Conservation (phyloP, 1,140 invertebrate genomes). For the Drosophila gunungcola region DNA sequence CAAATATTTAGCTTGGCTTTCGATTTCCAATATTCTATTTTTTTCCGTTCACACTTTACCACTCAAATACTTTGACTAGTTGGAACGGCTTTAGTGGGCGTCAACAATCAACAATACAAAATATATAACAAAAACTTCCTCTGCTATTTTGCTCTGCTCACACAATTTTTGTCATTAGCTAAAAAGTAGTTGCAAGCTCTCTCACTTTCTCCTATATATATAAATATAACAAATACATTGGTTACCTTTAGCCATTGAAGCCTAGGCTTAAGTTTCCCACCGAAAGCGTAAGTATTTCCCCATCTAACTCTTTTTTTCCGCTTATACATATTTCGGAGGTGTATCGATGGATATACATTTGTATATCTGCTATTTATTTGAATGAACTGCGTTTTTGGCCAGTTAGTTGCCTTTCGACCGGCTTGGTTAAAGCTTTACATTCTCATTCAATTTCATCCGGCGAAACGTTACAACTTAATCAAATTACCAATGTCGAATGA, state of each 20-base stretch:
- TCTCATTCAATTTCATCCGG: neutral
- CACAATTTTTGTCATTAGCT: slow-evolving; percentile 42
- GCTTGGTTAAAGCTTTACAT: slow-evolving; percentile 2
- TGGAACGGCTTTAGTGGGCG: slow-evolving; percentile 9
- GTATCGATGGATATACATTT: neutral
- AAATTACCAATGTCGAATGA: slow-evolving; percentile 9
- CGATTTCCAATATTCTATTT: slow-evolving; percentile 29
- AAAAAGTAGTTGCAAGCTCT: slow-evolving; percentile 42
- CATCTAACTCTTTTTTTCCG: neutral
- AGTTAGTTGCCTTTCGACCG: slow-evolving; percentile 32
- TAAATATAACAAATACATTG: neutral
- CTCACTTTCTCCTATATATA: slow-evolving; percentile 18
- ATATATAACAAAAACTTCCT: slow-evolving; percentile 6
- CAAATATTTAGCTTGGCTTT: slow-evolving; percentile 76
- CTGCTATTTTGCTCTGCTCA: slow-evolving; percentile 11
- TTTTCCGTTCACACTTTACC: slow-evolving; percentile 32
- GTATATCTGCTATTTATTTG: slow-evolving; percentile 1
- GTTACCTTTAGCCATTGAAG: slow-evolving; percentile 5
- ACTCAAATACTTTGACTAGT: slow-evolving; percentile 5
- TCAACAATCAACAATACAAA: slow-evolving; percentile 9
- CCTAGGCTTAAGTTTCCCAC: slow-evolving; percentile 15
- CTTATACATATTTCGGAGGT: neutral
- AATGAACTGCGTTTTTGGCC: slow-evolving; percentile 8
- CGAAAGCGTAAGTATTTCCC: slow-evolving; percentile 32
- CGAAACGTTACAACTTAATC: neutral